phyloP scores from a whole-genome alignment of 2,113 vertebrate genomes.

The Hippocampus mohnikei region DNA sequence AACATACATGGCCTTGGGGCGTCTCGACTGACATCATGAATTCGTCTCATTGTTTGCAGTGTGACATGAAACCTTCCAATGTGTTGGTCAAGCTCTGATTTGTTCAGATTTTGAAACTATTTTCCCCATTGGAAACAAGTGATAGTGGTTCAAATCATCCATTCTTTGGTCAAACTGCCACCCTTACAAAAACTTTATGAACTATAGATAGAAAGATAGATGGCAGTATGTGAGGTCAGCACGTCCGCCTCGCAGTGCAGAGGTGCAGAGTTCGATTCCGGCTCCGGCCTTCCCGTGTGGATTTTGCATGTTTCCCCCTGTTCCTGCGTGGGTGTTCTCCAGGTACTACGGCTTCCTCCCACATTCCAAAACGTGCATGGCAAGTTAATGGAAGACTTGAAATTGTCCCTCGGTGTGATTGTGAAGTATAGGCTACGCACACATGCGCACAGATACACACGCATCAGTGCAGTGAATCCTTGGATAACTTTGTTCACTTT shows the following conservation, averaged over 20 bases:
- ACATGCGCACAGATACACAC: slow-evolving; percentile 13
- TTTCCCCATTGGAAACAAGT: neutral
- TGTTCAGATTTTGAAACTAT: neutral
- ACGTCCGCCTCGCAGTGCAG: no score
- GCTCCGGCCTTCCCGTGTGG: no score
- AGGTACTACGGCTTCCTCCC: no score
- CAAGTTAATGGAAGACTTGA: no score
- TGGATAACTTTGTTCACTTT: slow-evolving; percentile 81
- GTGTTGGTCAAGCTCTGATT: neutral
- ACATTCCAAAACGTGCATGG: no score
- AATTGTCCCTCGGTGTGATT: no score
- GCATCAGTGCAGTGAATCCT: slow-evolving; percentile 64
- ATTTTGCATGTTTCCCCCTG: no score
- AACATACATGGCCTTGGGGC: slow-evolving; percentile 50
- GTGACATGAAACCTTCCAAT: slow-evolving; percentile 19
- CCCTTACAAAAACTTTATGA: neutral
- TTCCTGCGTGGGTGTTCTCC: no score
- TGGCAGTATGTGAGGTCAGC: no score
- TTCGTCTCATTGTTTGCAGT: slow-evolving; percentile 64
- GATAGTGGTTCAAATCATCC: neutral
- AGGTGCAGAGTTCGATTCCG: no score
- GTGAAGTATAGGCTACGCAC: no score
- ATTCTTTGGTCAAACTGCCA: neutral
- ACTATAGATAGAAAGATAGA: no score
- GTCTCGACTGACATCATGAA: slow-evolving; percentile 64